These are phyloP conservation scores for Baccha elongata DNA, from an alignment of 2,888 invertebrate genomes.

Conservation along the genomic window DNA sequence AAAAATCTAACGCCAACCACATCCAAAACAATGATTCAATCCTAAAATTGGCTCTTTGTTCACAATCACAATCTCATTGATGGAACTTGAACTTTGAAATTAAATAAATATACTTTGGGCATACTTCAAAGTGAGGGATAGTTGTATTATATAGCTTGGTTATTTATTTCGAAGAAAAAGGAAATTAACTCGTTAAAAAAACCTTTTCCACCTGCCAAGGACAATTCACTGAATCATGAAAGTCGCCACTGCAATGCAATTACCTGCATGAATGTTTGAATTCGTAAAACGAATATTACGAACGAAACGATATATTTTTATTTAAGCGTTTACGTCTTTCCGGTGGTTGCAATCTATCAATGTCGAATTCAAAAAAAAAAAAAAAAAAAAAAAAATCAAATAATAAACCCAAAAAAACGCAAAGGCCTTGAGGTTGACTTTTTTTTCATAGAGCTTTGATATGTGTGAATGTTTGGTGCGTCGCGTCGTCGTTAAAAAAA, in stretches of 20 bases:
- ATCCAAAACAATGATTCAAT: slow-evolving; percentile 3
- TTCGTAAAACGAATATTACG: background rate
- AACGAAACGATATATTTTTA: background rate
- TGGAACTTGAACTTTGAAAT: background rate
- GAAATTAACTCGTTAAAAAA: background rate
- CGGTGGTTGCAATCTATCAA: background rate
- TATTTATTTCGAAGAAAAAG: background rate
- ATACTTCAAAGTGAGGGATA: background rate
- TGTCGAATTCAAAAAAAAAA: background rate
- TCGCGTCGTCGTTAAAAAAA: background rate
- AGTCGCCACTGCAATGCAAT: background rate
- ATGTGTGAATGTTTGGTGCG: background rate
- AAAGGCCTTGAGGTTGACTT: background rate
- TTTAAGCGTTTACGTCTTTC: background rate
- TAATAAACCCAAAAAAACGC: background rate
- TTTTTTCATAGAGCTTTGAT: background rate
- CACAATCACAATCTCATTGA: background rate
- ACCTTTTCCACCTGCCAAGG: background rate
- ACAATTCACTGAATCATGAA: background rate
- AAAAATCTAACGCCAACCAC: background rate
- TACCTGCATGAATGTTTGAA: background rate
- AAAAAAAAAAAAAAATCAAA: background rate
- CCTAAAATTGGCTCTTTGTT: background rate
- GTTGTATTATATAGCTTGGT: background rate
- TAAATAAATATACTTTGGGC: background rate